Evolutionary conservation across 2,888 invertebrate species (phyloP), one percentile per base, ranked within the genome.

Genomic region (Polymixis flavicincta): DNA sequence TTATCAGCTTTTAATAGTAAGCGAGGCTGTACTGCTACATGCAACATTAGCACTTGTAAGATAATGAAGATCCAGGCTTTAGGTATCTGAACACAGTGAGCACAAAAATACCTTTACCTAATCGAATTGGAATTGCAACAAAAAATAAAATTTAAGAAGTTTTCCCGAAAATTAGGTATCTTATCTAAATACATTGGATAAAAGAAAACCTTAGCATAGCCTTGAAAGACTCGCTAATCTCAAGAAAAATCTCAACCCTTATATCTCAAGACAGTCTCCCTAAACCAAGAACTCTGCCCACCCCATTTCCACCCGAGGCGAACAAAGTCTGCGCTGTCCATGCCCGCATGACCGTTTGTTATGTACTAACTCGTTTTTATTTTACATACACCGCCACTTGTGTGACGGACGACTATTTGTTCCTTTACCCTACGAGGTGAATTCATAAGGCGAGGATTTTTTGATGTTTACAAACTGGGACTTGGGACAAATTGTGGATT

Each of bases 321-420:
- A 67, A 72, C 71, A 69, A 65, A 73, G 70, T 78, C 80, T 28
- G 60, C 48, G 28, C 19, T 48, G 73, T 50, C 80, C 65, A 11
- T 37, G 57, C 70, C 81, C 81, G 78, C 70, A 81, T 83, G 78
- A 50, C 78, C 74, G 59, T 63, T 60, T 60, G 60, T 78, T 74
- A 45, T n/a, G 45, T 71, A 55, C 76, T 63, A 48, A 76, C 66
- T 22, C 19, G 28, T 83, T 80, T 74, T 72, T 66, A 63, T 67
- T 75, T 68, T 61, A 70, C 79, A 71, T 77, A 67, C 48, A 55
- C 32, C 8, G 50, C 22, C 6, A 54, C 25, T 28, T 63, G n/a
- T 61, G 55, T 75, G 67, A 65, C 22, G 14, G 48, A 69, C 57
- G 22, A 67, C 13, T 57, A 68, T 81, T 76, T 65, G 60, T 81